Evolutionary conservation across 2,113 vertebrate genomes (phyloP).

Genomic region (Lepisosteus osseus): DNA sequence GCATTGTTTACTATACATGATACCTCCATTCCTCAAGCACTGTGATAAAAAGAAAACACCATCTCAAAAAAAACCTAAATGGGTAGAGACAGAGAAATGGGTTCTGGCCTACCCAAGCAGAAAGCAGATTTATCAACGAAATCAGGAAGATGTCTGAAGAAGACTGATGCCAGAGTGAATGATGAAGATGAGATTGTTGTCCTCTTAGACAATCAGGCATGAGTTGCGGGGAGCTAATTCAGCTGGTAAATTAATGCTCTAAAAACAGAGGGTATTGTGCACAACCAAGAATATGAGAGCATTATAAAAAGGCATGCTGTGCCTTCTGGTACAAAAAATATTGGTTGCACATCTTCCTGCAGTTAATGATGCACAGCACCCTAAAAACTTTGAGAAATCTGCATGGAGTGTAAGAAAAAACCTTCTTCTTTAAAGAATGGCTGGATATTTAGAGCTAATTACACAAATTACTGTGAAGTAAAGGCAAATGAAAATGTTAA

Average conservation of each 20-base stretch:
- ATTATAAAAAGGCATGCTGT: constrained; percentile 12
- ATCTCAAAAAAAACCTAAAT: neutral
- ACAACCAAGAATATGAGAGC: constrained; percentile 7
- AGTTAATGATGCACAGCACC: constrained; percentile 7
- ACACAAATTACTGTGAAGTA: neutral
- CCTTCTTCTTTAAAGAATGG: neutral
- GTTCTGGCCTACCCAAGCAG: neutral
- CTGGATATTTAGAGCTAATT: neutral
- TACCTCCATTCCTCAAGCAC: too few relatives aligned
- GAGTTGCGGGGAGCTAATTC: constrained; percentile 3
- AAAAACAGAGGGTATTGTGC: constrained; percentile 10
- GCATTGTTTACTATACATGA: too few relatives aligned
- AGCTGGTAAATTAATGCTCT: constrained; percentile 7
- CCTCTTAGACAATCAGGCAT: constrained; percentile 5
- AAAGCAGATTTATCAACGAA: constrained; percentile 6
- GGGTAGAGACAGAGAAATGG: constrained; percentile 8
- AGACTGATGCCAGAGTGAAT: constrained; percentile 9
- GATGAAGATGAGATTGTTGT: constrained; percentile 6
- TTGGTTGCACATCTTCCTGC: constrained; percentile 11
- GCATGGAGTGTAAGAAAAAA: neutral
- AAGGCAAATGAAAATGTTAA: neutral
- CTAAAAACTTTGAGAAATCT: constrained; percentile 8
- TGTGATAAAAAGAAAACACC: constrained; percentile 7
- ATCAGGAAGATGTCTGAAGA: constrained; percentile 7
- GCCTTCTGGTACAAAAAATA: constrained; percentile 15